phyloP scores from a whole-genome alignment of 2,797 vertebrate species.

The Sitta carolinensis region DNA sequence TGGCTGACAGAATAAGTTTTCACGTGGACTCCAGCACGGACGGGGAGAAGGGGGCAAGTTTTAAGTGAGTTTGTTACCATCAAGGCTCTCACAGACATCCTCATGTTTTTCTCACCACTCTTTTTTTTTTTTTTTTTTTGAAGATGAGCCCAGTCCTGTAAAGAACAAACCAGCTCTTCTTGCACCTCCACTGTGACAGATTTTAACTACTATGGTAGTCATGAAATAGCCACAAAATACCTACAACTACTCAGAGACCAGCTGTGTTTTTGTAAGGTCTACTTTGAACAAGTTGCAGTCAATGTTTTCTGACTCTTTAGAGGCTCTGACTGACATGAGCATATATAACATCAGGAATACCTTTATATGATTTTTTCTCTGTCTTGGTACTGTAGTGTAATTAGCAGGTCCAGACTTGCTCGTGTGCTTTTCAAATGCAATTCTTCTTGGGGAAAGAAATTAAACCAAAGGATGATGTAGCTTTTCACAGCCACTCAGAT shows the following conservation, averaged over 20 bases:
- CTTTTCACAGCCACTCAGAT: slow-evolving; percentile 52
- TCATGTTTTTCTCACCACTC: background rate
- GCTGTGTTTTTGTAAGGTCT: slow-evolving; percentile 47
- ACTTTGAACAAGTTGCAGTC: slow-evolving; percentile 28
- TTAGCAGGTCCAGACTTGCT: slow-evolving; percentile 60
- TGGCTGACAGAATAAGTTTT: background rate
- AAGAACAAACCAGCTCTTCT: background rate
- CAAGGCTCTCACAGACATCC: background rate
- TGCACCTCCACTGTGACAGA: background rate
- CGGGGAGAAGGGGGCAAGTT: background rate
- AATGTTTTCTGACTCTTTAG: slow-evolving; percentile 4
- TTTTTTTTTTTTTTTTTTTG: background rate
- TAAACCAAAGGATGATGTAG: slow-evolving; percentile 54
- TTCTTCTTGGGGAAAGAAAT: slow-evolving; percentile 57
- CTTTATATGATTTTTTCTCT: slow-evolving; percentile 29
- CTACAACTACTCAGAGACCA: background rate
- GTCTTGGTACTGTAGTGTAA: slow-evolving; percentile 8
- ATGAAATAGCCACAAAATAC: background rate
- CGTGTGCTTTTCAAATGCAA: slow-evolving; percentile 43
- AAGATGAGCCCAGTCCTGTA: background rate
- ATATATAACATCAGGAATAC: slow-evolving; percentile 23
- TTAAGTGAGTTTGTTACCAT: background rate
- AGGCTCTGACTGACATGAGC: slow-evolving; percentile 14
- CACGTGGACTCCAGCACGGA: rapidly evolving
- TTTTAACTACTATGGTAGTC: background rate